Evolutionary conservation across 2,797 vertebrate species (phyloP).

Genomic region (Dryobates pubescens): DNA sequence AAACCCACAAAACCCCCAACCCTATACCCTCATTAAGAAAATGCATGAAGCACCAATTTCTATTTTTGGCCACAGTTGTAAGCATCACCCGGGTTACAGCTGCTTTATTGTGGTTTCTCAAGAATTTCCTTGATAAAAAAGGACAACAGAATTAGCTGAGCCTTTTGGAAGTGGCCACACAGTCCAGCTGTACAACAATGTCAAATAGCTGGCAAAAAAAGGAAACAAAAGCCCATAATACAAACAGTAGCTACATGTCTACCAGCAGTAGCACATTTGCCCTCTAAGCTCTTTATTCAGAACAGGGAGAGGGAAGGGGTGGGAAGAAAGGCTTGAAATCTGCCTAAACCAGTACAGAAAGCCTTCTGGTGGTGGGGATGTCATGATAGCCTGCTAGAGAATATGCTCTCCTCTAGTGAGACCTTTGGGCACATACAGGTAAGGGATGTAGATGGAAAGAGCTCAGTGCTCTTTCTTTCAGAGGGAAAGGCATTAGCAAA

Average conservation of each 20-base stretch:
- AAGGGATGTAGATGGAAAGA: not conserved
- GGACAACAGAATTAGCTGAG: conserved; percentile 63
- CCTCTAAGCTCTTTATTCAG: conserved; percentile 37
- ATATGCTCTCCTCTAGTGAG: not conserved
- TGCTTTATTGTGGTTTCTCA: conserved; percentile 65
- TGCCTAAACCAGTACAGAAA: not conserved
- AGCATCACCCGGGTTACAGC: conserved; percentile 40
- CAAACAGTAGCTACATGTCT: conserved; percentile 24
- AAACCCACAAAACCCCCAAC: not conserved
- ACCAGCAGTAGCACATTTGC: not conserved
- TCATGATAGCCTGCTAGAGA: not conserved
- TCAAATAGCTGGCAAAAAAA: conserved; percentile 26
- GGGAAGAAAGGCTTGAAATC: not conserved
- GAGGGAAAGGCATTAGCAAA: not conserved
- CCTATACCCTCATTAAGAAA: conserved; percentile 45
- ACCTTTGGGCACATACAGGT: fast-evolving
- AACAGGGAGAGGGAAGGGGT: not conserved
- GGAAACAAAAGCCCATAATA: conserved; percentile 14
- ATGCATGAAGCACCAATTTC: conserved; percentile 32
- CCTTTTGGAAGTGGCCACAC: conserved; percentile 40
- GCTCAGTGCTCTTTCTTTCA: not conserved
- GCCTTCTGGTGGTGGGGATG: not conserved
- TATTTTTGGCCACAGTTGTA: conserved; percentile 34
- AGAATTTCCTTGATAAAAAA: conserved; percentile 70
- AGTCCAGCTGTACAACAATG: conserved; percentile 44